Conservation (phyloP, 2,113 vertebrate genomes). For the Tachysurus vachellii region DNA sequence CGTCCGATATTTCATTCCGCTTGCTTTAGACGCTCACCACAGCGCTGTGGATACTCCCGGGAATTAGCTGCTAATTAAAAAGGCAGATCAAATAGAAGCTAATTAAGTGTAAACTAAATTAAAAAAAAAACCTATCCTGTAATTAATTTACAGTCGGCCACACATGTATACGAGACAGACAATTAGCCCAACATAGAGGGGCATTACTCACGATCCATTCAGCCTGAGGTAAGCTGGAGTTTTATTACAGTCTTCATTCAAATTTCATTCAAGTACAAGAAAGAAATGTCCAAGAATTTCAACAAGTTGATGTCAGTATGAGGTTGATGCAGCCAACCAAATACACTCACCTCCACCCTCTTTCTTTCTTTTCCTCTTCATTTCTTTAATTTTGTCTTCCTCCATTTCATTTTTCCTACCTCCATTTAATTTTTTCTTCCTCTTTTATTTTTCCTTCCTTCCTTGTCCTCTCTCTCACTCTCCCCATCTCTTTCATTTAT, state of each 20-base stretch:
- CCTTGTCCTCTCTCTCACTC: too few species aligned
- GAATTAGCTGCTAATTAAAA: constrained; percentile 15
- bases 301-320: not conserved
- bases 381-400: too few species aligned
- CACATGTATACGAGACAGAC: not conserved
- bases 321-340: too few species aligned
- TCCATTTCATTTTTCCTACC: too few species aligned
- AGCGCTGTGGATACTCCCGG: not conserved
- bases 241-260: not conserved
- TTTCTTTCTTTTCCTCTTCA: too few species aligned
- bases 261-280: not conserved
- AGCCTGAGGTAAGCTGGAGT: not conserved
- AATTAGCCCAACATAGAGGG: not conserved
- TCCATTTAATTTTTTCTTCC: too few species aligned
- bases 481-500: too few species aligned
- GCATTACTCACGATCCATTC: not conserved
- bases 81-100: not conserved
- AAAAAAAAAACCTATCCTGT: not conserved
- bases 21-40: not conserved
- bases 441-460: too few species aligned
- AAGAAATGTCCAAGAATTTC: not conserved
- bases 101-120: constrained; percentile 12
- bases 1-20: not conserved
- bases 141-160: constrained; percentile 17
- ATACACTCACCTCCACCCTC: too few species aligned